phyloP scores from a whole-genome alignment of 1,140 invertebrate species.

The Drosophila kohkoa region DNA sequence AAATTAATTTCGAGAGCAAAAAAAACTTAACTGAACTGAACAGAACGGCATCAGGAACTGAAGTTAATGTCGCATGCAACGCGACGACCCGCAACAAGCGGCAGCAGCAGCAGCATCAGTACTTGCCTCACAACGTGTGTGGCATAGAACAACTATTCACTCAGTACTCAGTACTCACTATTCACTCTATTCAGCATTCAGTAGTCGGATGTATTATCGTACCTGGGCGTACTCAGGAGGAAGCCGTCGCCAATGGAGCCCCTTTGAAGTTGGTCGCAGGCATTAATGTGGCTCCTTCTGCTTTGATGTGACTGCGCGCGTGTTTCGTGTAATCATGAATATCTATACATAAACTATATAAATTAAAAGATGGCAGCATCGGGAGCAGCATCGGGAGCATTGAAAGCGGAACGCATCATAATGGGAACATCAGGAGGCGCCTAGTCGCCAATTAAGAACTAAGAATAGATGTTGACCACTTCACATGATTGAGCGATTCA shows the following conservation, averaged over 20 bases:
- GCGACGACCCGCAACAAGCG: constrained; percentile 36
- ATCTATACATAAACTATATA: constrained; percentile 10
- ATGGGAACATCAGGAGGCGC: constrained; percentile 68
- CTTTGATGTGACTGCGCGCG: constrained; percentile 46
- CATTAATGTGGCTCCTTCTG: constrained; percentile 25
- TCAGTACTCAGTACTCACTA: constrained; percentile 6
- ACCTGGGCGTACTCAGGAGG: constrained; percentile 23
- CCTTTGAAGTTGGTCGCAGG: constrained; percentile 41
- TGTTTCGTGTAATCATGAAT: constrained; percentile 3
- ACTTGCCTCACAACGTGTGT: constrained; percentile 37
- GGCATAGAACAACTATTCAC: constrained; percentile 31
- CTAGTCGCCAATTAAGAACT: constrained; percentile 65
- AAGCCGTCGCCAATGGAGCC: constrained; percentile 16
- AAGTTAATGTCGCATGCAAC: constrained; percentile 80
- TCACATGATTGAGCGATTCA: constrained; percentile 79
- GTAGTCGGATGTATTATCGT: not conserved
- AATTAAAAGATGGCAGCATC: constrained; percentile 31
- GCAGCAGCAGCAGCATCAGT: not conserved
- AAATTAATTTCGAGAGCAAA: constrained; percentile 76
- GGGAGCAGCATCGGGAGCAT: no score
- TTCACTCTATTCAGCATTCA: constrained; percentile 8
- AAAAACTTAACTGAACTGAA: constrained; percentile 12
- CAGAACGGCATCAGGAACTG: constrained; percentile 57
- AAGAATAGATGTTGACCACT: constrained; percentile 67
- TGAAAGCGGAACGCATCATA: constrained; percentile 41